These are phyloP conservation scores for Lasiurus borealis DNA, from an alignment of 2,113 vertebrate species.

Conservation along the genomic window DNA sequence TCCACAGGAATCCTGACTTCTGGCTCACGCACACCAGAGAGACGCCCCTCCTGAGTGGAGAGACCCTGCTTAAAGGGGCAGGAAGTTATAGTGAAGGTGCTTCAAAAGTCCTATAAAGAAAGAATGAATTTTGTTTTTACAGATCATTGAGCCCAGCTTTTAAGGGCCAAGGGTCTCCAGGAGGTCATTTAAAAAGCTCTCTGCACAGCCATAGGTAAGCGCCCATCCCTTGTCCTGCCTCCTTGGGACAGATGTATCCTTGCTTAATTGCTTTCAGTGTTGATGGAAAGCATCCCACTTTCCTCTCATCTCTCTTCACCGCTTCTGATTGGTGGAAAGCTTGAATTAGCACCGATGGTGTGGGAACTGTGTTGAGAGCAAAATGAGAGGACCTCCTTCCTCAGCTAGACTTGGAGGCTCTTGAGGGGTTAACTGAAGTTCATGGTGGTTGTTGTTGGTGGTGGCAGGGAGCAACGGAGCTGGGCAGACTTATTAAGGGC, in stretches of 20 bases:
- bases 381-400: neutral
- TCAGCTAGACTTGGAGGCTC: neutral
- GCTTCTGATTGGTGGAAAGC: conserved; percentile 2
- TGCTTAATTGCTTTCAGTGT: conserved; percentile 1
- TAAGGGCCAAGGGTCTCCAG: conserved; percentile 36
- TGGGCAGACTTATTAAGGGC: too few species aligned
- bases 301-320: neutral
- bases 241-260: neutral
- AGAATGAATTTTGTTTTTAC: conserved; percentile 38
- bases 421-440: neutral
- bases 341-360: neutral
- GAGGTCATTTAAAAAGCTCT: conserved; percentile 53
- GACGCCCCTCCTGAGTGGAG: neutral
- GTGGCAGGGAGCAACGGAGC: neutral
- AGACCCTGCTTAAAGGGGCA: neutral
- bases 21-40: neutral
- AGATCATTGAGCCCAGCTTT: conserved; percentile 13
- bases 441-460: neutral
- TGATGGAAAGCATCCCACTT: neutral
- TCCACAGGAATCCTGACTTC: neutral
- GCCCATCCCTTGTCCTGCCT: neutral
- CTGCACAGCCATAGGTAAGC: neutral
- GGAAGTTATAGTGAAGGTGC: neutral
- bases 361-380: neutral
- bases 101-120: conserved; percentile 11